phyloP scores from a whole-genome alignment of 2,113 vertebrate species.

The Arvicanthis niloticus region DNA sequence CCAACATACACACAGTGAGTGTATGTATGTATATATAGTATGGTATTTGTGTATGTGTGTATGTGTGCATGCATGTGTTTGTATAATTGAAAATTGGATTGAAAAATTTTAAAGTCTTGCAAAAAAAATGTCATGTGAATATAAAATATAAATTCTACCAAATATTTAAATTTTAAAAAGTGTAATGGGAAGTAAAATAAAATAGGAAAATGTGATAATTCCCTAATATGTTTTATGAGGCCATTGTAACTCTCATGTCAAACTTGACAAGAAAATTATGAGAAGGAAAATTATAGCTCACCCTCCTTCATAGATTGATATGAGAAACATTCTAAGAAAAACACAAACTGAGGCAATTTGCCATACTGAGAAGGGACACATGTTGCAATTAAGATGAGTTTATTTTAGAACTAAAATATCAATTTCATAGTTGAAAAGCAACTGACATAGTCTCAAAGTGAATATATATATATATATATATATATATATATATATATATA shows the following conservation, averaged over 20 bases:
- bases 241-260: not conserved
- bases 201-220: not conserved
- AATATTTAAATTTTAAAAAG: not conserved
- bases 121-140: not conserved
- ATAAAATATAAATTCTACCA: conserved; percentile 1
- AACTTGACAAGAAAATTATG: conserved; percentile 49
- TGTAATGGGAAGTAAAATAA: not conserved
- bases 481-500: no score
- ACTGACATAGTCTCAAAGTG: not conserved
- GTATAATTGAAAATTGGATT: not conserved
- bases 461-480: no score
- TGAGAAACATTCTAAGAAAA: conserved; percentile 34
- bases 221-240: not conserved
- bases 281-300: conserved; percentile 59
- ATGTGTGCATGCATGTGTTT: not conserved
- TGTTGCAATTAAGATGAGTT: not conserved
- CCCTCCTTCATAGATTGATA: not conserved
- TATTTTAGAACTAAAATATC: conserved; percentile 22
- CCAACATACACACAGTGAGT: no score
- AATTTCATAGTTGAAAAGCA: not conserved
- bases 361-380: not conserved
- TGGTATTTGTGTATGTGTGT: no score
- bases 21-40: not conserved
- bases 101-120: not conserved
- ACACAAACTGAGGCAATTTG: conserved; percentile 22